Evolutionary conservation across 2,888 invertebrate genomes (phyloP).

Genomic region (Celastrina argiolus): DNA sequence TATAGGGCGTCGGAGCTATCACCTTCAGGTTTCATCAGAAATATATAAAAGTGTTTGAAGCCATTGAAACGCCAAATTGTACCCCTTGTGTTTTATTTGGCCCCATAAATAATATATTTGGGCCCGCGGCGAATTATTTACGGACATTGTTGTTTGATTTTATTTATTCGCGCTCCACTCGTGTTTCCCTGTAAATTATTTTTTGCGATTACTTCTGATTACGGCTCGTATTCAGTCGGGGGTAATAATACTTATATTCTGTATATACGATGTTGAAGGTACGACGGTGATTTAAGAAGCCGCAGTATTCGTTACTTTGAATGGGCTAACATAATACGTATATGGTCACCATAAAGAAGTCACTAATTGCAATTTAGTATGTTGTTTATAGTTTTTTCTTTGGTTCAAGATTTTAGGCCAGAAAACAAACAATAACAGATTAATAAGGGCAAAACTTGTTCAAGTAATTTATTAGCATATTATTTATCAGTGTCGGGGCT

Average conservation of each 20-base stretch:
- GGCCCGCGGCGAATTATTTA: conserved; percentile 16
- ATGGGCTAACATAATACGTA: not conserved
- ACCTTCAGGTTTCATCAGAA: conserved; percentile 64
- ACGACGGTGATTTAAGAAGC: not conserved
- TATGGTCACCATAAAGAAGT: no score
- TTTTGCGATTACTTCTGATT: not conserved
- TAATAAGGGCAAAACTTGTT: conserved; percentile 10
- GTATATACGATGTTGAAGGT: not conserved
- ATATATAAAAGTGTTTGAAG: conserved; percentile 69
- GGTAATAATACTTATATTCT: not conserved
- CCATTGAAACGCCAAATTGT: conserved; percentile 65
- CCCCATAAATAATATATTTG: conserved; percentile 14
- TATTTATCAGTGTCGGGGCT: conserved; percentile 18
- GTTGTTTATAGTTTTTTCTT: not conserved
- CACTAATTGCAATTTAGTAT: no score
- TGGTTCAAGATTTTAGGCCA: not conserved
- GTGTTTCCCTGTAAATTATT: not conserved
- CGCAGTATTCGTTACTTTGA: not conserved
- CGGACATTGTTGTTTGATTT: conserved; percentile 2
- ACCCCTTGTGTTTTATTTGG: conserved; percentile 53
- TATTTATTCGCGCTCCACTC: conserved; percentile 1
- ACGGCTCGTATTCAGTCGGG: not conserved
- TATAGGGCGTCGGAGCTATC: conserved; percentile 74
- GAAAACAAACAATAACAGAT: conserved; percentile 7
- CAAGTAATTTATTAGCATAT: conserved; percentile 13